phyloP scores from a whole-genome alignment of 2,113 vertebrate species.

The Pluvianellus socialis region DNA sequence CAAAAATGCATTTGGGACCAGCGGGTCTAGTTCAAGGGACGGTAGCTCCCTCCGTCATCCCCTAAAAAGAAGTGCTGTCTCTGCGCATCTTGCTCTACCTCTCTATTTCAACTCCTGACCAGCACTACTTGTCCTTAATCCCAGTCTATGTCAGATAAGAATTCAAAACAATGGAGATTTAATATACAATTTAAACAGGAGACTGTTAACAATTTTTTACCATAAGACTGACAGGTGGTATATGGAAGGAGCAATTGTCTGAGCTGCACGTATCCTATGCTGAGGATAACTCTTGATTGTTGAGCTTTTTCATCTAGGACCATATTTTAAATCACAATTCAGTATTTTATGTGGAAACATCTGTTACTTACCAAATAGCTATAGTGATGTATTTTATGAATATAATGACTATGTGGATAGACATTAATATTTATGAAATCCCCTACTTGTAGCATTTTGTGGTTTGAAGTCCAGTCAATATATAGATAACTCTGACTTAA shows the following conservation, averaged over 20 bases:
- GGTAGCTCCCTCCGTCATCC: neutral
- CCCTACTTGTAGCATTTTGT: slow-evolving; percentile 72
- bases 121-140: neutral
- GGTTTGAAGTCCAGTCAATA: slow-evolving; percentile 79
- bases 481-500: slow-evolving; percentile 87
- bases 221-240: neutral
- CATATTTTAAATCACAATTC: neutral
- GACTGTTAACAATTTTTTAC: neutral
- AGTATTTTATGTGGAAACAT: neutral
- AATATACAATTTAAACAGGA: neutral
- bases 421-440: slow-evolving; percentile 72
- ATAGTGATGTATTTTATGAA: slow-evolving; percentile 78
- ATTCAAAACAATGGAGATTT: neutral
- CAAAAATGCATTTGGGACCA: neutral
- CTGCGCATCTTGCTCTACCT: neutral
- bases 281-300: neutral
- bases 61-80: neutral
- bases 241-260: neutral
- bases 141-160: neutral
- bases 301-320: neutral
- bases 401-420: slow-evolving; percentile 74
- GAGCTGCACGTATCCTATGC: neutral
- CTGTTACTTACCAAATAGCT: slow-evolving; percentile 85
- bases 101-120: neutral
- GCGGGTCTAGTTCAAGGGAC: neutral